These are phyloP conservation scores for Poeciliopsis turrubarensis DNA, from an alignment of 2,113 vertebrate species.

Conservation along the genomic window DNA sequence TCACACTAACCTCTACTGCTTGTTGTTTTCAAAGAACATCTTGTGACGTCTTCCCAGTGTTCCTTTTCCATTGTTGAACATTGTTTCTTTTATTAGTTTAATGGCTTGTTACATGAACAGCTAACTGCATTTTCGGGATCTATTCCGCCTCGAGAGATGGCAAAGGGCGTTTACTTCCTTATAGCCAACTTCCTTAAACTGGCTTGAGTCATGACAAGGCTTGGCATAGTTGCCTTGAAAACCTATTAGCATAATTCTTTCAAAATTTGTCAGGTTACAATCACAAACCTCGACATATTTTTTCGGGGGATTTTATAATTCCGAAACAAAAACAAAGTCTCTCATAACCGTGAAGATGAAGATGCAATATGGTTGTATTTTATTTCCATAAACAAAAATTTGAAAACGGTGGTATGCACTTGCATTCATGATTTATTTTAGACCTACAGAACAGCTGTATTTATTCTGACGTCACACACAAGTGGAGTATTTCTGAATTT, in stretches of 20 bases:
- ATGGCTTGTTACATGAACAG: conserved; percentile 3
- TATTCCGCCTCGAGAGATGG: neutral
- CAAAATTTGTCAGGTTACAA: neutral
- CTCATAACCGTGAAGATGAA: neutral
- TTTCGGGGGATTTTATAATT: neutral
- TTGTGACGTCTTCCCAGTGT: conserved; percentile 2
- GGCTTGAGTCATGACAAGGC: conserved; percentile 34
- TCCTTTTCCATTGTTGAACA: neutral
- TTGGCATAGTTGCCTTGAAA: conserved; percentile 21
- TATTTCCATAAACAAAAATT: neutral
- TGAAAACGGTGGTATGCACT: neutral
- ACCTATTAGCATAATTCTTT: neutral
- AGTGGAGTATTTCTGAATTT: neutral
- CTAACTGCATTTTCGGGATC: conserved; percentile 10
- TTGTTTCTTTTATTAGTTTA: neutral
- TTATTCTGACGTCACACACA: neutral
- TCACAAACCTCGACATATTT: neutral
- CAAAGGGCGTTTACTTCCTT: neutral
- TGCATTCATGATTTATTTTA: neutral
- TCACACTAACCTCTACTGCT: conserved; percentile 42
- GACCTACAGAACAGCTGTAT: neutral
- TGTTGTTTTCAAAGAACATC: conserved; percentile 48
- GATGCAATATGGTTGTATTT: neutral
- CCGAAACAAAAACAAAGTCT: neutral
- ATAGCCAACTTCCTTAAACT: conserved; percentile 29